A percentile compares a stretch with the other conserved stretches of the same genome.
Evolutionary conservation across 2,113 vertebrate species (phyloP).

Genomic region (Onychostoma macrolepis): DNA sequence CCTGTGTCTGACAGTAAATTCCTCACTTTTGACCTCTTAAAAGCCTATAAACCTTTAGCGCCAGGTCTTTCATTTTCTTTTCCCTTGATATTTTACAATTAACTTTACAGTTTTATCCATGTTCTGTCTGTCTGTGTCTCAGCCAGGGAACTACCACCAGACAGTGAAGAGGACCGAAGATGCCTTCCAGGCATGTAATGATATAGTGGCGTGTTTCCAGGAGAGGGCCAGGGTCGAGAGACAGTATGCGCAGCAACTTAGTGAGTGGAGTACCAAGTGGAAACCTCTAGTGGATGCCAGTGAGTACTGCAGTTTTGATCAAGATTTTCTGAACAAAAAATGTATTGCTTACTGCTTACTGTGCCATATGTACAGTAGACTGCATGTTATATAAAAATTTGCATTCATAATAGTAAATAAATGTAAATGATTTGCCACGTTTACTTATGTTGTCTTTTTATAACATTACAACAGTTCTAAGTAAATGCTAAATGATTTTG

Average conservation of each 20-base stretch:
- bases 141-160: constrained; percentile 83
- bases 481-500: background rate
- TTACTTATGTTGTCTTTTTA: background rate
- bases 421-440: background rate
- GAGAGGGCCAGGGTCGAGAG: constrained; percentile 82
- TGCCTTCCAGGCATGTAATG: constrained; percentile 80
- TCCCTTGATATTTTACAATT: constrained; percentile 35
- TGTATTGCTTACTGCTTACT: background rate
- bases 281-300: constrained; percentile 82
- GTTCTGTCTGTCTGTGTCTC: constrained; percentile 51
- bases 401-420: background rate
- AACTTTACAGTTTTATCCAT: constrained; percentile 11
- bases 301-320: constrained; percentile 64
- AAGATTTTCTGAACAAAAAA: background rate
- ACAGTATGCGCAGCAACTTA: constrained; percentile 82
- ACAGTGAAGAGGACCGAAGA: constrained; percentile 81
- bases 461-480: background rate
- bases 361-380: background rate
- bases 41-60: background rate
- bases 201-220: constrained; percentile 82
- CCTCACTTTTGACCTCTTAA: background rate
- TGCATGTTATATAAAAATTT: background rate
- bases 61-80: constrained; percentile 19
- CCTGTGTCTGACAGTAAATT: background rate
- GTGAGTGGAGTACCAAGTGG: constrained; percentile 85